Percentiles rank a stretch among this genome's conserved stretches.
Evolutionary conservation across 2,797 vertebrate genomes (phyloP).

Genomic region (Spea hammondii): DNA sequence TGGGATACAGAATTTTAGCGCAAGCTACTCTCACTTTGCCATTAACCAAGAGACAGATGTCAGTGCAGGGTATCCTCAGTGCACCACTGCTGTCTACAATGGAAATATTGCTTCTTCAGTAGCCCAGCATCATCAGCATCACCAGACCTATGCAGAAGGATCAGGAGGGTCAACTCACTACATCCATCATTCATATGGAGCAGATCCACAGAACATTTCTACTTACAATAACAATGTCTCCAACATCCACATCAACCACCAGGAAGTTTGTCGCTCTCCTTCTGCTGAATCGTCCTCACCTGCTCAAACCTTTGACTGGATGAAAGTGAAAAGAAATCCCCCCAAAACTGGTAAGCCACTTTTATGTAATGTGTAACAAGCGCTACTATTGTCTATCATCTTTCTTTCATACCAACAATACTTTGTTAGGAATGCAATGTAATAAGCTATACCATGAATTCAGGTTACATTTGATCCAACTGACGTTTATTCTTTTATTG

Average conservation of each 20-base stretch:
- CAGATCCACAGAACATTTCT: slow-evolving; percentile 79
- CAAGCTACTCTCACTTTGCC: slow-evolving; percentile 84
- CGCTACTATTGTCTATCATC: neutral
- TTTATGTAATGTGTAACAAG: neutral
- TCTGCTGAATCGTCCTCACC: slow-evolving; percentile 79
- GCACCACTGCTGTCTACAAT: slow-evolving; percentile 86
- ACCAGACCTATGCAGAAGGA: slow-evolving; percentile 79
- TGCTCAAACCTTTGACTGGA: slow-evolving; percentile 97
- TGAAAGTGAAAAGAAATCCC: slow-evolving; percentile 98
- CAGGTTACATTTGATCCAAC: neutral
- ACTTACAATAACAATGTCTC: slow-evolving; percentile 83
- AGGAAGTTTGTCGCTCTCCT: slow-evolving; percentile 84
- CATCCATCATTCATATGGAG: slow-evolving; percentile 79
- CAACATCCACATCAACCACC: slow-evolving; percentile 81
- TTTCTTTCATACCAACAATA: no score
- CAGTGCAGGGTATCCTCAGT: slow-evolving; percentile 79
- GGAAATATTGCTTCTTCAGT: slow-evolving; percentile 85
- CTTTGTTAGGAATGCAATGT: no score
- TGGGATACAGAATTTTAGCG: slow-evolving; percentile 82
- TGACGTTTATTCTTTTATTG: slow-evolving; percentile 8
- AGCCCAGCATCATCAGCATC: slow-evolving; percentile 81
- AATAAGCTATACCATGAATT: no score
- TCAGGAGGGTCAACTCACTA: slow-evolving; percentile 79
- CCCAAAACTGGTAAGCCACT: slow-evolving; percentile 87
- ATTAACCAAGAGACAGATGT: slow-evolving; percentile 89